These are phyloP conservation scores for Urocyon cinereoargenteus DNA, from an alignment of 2,797 vertebrate species.

Conservation along the genomic window DNA sequence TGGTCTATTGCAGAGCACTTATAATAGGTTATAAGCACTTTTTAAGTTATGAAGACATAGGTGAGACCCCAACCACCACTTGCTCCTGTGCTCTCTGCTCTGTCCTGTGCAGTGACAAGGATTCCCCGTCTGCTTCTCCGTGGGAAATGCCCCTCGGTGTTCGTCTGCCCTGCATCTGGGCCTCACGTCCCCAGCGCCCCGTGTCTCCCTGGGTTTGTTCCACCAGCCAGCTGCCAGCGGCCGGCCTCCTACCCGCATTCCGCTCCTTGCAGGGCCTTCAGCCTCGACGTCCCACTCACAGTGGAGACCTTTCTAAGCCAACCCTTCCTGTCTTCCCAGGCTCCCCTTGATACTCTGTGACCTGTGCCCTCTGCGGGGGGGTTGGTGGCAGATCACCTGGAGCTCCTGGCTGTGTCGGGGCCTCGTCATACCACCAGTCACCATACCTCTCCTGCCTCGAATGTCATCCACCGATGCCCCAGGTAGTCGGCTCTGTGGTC, in stretches of 20 bases:
- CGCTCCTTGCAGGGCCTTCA: background rate
- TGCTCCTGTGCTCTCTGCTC: background rate
- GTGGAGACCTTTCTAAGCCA: background rate
- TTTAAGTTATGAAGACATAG: background rate
- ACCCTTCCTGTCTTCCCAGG: background rate
- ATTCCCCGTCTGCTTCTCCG: background rate
- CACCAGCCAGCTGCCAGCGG: background rate
- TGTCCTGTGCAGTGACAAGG: background rate
- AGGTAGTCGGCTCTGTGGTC: fast-evolving
- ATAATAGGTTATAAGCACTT: too few species aligned
- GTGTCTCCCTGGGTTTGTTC: background rate
- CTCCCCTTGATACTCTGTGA: background rate
- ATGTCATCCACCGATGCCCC: too few species aligned
- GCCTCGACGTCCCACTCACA: too few species aligned
- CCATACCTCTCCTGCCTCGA: background rate
- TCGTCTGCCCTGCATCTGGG: background rate
- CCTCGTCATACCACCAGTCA: fast-evolving
- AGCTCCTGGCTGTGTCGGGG: too few species aligned
- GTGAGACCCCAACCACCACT: background rate
- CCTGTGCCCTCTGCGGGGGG: background rate
- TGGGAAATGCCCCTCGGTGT: background rate
- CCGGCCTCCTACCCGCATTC: background rate
- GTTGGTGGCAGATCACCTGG: fast-evolving
- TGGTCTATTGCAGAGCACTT: too few species aligned
- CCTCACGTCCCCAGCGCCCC: background rate